Conservation (phyloP, 2,888 invertebrate species). For the Leucophora obtusa region DNA sequence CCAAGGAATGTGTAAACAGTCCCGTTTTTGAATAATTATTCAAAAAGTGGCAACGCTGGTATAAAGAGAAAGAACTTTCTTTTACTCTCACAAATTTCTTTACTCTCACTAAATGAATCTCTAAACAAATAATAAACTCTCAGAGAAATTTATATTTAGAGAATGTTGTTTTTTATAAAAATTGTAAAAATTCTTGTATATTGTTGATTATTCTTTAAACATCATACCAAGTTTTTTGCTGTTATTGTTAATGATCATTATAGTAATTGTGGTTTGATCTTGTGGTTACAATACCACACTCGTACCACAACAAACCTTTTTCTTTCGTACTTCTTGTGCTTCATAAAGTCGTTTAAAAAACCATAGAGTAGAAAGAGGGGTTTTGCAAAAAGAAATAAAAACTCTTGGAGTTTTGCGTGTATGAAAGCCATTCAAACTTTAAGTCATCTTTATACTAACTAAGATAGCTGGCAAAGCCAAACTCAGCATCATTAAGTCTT, state of each 20-base stretch:
- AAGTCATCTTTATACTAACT: slow-evolving; percentile 29
- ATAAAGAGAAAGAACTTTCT: slow-evolving; percentile 20
- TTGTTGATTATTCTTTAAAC: slow-evolving; percentile 13
- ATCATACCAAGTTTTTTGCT: slow-evolving; percentile 9
- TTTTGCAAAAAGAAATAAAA: slow-evolving; percentile 24
- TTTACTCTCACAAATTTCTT: slow-evolving; percentile 4
- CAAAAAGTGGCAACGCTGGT: background rate
- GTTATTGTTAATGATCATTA: slow-evolving; percentile 33
- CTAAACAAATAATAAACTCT: background rate
- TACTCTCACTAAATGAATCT: background rate
- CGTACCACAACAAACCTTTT: slow-evolving; percentile 47
- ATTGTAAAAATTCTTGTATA: background rate
- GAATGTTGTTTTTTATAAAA: background rate
- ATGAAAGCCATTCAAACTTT: slow-evolving; percentile 40
- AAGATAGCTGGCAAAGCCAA: slow-evolving; percentile 14
- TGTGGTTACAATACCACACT: slow-evolving; percentile 47
- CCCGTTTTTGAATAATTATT: too few relatives aligned
- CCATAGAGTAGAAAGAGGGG: slow-evolving; percentile 1
- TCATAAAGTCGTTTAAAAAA: slow-evolving; percentile 6
- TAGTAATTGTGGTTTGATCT: slow-evolving; percentile 45
- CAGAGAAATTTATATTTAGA: background rate
- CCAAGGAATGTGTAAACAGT: too few relatives aligned
- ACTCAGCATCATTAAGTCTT: slow-evolving; percentile 23
- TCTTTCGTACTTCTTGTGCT: slow-evolving; percentile 23
- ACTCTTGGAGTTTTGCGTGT: slow-evolving; percentile 36